These are phyloP conservation scores for Glaucomys volans DNA, from an alignment of 2,113 vertebrate species.

Conservation along the genomic window DNA sequence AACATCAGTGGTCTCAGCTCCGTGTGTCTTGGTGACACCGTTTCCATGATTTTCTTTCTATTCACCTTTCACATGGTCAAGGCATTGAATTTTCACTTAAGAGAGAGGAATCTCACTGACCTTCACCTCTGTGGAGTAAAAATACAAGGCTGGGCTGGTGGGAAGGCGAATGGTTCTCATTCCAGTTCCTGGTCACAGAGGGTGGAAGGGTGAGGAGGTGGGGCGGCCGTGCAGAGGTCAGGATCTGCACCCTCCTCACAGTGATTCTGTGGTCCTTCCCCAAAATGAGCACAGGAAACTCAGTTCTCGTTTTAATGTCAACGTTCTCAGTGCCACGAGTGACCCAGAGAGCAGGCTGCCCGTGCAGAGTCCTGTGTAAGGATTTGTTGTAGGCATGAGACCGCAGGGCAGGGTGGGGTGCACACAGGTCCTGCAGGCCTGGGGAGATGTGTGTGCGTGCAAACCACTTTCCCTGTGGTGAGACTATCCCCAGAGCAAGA, in stretches of 20 bases:
- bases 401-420: not conserved
- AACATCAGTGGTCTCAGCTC: too few relatives aligned
- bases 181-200: not conserved
- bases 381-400: not conserved
- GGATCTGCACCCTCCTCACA: accelerated
- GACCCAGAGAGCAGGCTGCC: not conserved
- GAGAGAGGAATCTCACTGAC: not conserved
- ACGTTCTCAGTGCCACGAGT: not conserved
- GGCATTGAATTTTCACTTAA: not conserved
- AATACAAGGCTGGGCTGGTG: accelerated
- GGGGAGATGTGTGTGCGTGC: too few relatives aligned
- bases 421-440: too few relatives aligned
- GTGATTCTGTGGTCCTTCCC: not conserved
- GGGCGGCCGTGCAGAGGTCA: accelerated
- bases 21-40: not conserved
- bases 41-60: not conserved
- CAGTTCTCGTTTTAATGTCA: not conserved
- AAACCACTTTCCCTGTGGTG: accelerated
- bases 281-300: not conserved
- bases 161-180: not conserved
- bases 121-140: not conserved
- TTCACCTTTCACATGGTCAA: not conserved
- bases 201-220: not conserved
- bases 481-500: not conserved
- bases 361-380: not conserved